Conservation (phyloP, 1,140 invertebrate species). For the Rhagoletis pomonella region DNA sequence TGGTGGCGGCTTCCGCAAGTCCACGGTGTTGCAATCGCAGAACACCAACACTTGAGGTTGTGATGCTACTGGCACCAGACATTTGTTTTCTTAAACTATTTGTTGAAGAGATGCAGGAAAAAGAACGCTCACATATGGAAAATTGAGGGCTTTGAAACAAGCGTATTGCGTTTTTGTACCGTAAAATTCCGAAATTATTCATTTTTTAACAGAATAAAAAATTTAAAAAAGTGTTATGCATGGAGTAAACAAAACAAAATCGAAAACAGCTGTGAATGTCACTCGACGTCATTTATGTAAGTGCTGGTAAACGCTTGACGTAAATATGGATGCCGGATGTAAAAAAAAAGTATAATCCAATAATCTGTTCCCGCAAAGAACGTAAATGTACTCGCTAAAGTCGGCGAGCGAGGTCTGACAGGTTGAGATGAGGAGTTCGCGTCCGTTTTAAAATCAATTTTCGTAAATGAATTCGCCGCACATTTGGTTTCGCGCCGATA, state of each 20-base stretch:
- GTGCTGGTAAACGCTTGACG: background rate
- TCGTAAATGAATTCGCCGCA: too few relatives aligned
- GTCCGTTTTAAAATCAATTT: too few relatives aligned
- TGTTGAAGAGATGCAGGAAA: background rate
- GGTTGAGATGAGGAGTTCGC: too few relatives aligned
- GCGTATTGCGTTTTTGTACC: background rate
- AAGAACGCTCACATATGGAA: background rate
- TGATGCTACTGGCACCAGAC: background rate
- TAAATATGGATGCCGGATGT: too few relatives aligned
- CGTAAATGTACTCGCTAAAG: too few relatives aligned
- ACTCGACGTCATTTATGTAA: background rate
- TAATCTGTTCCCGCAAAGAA: too few relatives aligned
- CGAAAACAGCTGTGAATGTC: constrained; percentile 18
- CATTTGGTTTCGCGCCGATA: too few relatives aligned
- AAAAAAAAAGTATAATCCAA: too few relatives aligned
- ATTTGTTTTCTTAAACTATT: background rate
- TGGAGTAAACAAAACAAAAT: constrained; percentile 39
- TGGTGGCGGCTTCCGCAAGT: background rate
- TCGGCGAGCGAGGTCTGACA: too few relatives aligned
- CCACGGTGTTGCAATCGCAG: background rate
- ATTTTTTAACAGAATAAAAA: background rate
- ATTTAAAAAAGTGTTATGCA: background rate
- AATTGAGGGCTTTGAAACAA: background rate
- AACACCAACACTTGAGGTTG: background rate
- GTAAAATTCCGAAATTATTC: background rate